These are phyloP conservation scores for Meda fulgida DNA, from an alignment of 2,797 vertebrate species.

Conservation along the genomic window DNA sequence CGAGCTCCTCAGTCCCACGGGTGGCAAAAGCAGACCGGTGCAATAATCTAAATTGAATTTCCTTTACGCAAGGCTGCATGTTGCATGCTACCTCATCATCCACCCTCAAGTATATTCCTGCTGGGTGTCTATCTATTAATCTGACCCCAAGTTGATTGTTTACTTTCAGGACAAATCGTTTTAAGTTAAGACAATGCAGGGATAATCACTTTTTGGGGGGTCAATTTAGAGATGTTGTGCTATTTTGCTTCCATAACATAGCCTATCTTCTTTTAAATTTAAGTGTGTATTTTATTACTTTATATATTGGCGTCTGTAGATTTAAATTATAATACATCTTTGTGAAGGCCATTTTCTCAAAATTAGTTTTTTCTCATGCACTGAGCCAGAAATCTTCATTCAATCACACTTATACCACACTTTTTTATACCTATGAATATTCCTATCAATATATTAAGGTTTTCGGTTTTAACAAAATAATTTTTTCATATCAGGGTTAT, in stretches of 20 bases:
- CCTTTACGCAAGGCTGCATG: conserved; percentile 53
- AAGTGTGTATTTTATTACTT: not conserved
- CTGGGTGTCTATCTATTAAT: conserved; percentile 55
- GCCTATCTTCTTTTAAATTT: no score
- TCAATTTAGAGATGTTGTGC: not conserved
- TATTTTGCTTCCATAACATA: not conserved
- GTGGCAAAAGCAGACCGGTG: conserved; percentile 38
- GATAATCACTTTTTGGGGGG: not conserved
- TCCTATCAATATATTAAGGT: not conserved
- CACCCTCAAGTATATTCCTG: conserved; percentile 38
- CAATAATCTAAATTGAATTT: conserved; percentile 66
- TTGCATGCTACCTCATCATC: conserved; percentile 43
- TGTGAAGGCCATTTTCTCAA: not conserved
- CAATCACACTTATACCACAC: not conserved
- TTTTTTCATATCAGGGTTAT: not conserved
- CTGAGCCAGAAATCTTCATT: not conserved
- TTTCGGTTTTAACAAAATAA: not conserved
- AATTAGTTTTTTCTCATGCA: not conserved
- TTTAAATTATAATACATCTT: not conserved
- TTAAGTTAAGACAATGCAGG: not conserved
- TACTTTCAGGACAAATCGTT: not conserved
- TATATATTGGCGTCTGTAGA: not conserved
- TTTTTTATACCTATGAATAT: not conserved
- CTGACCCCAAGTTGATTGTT: conserved; percentile 36
- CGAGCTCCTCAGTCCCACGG: conserved; percentile 43